Percentiles rank a stretch among this genome's conserved stretches.
These are phyloP conservation scores for Euphonia xanthogaster DNA, from an alignment of 2,797 vertebrate genomes.

Conservation along the genomic window DNA sequence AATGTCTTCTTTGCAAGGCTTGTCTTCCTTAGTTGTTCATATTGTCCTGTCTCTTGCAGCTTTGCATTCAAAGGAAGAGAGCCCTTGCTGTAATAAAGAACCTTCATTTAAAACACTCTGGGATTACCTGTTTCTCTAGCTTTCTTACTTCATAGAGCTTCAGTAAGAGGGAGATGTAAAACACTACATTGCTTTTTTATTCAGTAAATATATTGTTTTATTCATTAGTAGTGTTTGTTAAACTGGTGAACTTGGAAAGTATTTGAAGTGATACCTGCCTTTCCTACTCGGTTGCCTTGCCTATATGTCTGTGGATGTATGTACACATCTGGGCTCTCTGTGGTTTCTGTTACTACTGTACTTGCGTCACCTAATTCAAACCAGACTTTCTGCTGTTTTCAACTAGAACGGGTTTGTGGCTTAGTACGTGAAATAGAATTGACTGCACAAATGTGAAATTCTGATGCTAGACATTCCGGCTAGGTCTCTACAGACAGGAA, in stretches of 20 bases:
- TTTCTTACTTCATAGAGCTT: not conserved
- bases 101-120: not conserved
- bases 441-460: slow-evolving; percentile 72
- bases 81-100: not conserved
- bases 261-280: not conserved
- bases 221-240: not conserved
- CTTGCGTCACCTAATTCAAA: slow-evolving; percentile 73
- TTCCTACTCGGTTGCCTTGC: not conserved
- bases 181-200: not conserved
- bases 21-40: not conserved
- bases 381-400: slow-evolving; percentile 73
- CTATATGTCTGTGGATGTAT: not conserved
- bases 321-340: not conserved
- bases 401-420: slow-evolving; percentile 64
- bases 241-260: not conserved
- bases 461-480: slow-evolving; percentile 80
- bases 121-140: not conserved
- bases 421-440: slow-evolving; percentile 71
- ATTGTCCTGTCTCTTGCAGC: not conserved
- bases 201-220: not conserved
- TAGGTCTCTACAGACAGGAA: slow-evolving; percentile 79
- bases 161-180: not conserved
- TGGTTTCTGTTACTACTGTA: slow-evolving; percentile 55
- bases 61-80: not conserved
- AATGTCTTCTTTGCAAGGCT: not conserved